Base-by-base conservation (phyloP, 2,888 invertebrate species). In the Metellina segmentata region DNA sequence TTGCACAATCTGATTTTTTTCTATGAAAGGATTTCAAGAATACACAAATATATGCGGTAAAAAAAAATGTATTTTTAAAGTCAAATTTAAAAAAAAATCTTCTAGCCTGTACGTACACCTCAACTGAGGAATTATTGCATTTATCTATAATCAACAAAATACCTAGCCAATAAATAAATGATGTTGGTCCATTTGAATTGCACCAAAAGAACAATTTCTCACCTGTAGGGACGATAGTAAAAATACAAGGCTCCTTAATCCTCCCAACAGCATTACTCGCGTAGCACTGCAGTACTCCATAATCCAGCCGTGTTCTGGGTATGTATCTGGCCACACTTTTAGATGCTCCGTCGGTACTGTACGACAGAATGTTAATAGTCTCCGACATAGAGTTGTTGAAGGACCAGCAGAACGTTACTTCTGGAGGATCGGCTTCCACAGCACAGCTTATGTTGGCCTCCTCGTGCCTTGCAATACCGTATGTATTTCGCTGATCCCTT, bases 401-500 rank as follows among this genome's bases (percentile, higher is more conserved):
- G 96, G 98, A 98, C 98, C 98, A 98, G 94, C 97, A 97, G 96
- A 98, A 98, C 94, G 96, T 97, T 94, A 97, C 97, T 91, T 94
- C 93, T 7, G 93, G 83, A 5, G 94, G 94, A 85, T 94, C 93
- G 6, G 93, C 92, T 75, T 94, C 93, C 1, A 94, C 93, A 16
- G 93, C 92, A 79, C 94, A 94, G 19, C 92, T 89, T 6, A 93
- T 85, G 13, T 93, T 93, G 1, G 93, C 93, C 72, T 92, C 89
- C 81, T 94, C 93, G 79, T 93, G 92, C 77, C 93, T 82, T 1
- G 93, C 93, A 11, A 93, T 93, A 0, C 93, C 93, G 48, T 94
- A 94, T 9, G 93, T 83, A 34, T 86, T 85, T 34, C 89, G 91
- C 78, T 93, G 94, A 11, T 91, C 97, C 79, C 97, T 97, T 93